Conservation (phyloP, 2,888 invertebrate species). For the Sarcophaga variegata region DNA sequence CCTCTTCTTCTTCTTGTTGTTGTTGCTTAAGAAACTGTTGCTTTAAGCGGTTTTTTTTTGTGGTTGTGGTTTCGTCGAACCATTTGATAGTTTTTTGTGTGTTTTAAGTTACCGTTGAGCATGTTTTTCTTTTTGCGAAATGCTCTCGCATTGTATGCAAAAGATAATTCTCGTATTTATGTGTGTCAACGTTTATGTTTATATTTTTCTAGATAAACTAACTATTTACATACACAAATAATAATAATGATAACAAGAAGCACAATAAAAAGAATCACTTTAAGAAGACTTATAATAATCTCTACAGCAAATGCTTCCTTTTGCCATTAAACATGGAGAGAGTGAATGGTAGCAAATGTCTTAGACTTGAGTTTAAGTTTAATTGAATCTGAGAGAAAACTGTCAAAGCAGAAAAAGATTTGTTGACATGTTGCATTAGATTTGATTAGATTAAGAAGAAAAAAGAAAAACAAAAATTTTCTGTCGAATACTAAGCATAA, state of each 20-base stretch:
- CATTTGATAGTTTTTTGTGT: background rate
- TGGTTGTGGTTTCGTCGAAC: background rate
- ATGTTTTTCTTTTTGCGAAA: background rate
- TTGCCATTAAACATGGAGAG: too few species aligned
- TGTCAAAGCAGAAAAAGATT: too few species aligned
- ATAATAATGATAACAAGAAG: background rate
- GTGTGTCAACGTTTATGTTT: background rate
- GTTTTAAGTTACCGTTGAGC: background rate
- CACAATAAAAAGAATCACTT: background rate
- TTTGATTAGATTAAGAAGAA: too few species aligned
- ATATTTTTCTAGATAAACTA: background rate
- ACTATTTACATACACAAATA: background rate
- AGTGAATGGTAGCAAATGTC: too few species aligned
- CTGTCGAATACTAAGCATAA: too few species aligned
- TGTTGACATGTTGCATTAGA: too few species aligned
- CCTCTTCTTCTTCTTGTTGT: background rate
- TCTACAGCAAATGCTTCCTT: background rate
- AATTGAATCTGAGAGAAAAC: too few species aligned
- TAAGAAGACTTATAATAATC: background rate
- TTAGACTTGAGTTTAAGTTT: too few species aligned
- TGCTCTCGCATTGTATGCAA: background rate
- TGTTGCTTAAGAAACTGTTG: slow-evolving; percentile 3
- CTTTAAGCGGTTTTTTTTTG: background rate
- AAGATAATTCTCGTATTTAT: background rate
- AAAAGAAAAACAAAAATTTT: too few species aligned